Evolutionary conservation across 1,140 invertebrate species (phyloP).

Genomic region (Macrotrachela quadricornifera): DNA sequence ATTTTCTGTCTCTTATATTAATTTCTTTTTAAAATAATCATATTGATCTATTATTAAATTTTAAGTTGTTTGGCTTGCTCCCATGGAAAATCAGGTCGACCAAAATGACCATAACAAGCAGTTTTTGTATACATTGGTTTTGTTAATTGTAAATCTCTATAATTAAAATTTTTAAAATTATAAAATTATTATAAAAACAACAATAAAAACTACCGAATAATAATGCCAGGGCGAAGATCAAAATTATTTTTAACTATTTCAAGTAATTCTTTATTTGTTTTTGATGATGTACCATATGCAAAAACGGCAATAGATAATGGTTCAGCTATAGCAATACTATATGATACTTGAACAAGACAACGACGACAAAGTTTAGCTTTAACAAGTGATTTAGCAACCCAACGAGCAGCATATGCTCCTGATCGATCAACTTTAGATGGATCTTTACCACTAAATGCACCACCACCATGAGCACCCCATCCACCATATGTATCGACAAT

Average conservation of each 20-base stretch:
- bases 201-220: conserved; percentile 56
- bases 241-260: conserved; percentile 89
- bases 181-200: not conserved
- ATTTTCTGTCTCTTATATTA: no score
- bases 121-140: conserved; percentile 91
- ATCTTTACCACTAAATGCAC: conserved; percentile 85
- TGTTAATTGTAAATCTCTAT: conserved; percentile 70
- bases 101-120: conserved; percentile 93
- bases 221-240: conserved; percentile 82
- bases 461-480: conserved; percentile 89
- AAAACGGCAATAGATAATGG: conserved; percentile 85
- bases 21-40: no score
- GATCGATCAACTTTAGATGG: conserved; percentile 87
- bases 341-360: conserved; percentile 62
- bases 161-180: conserved; percentile 23
- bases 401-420: conserved; percentile 85
- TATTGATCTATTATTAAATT: conserved; percentile 23
- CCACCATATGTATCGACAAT: conserved; percentile 95
- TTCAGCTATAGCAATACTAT: conserved; percentile 82
- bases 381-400: conserved; percentile 82
- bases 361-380: conserved; percentile 65
- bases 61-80: conserved; percentile 68
- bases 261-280: conserved; percentile 65
- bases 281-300: conserved; percentile 79
- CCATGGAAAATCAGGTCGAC: conserved; percentile 82